phyloP scores from a whole-genome alignment of 2,888 invertebrate genomes.

The Dusona sp. region DNA sequence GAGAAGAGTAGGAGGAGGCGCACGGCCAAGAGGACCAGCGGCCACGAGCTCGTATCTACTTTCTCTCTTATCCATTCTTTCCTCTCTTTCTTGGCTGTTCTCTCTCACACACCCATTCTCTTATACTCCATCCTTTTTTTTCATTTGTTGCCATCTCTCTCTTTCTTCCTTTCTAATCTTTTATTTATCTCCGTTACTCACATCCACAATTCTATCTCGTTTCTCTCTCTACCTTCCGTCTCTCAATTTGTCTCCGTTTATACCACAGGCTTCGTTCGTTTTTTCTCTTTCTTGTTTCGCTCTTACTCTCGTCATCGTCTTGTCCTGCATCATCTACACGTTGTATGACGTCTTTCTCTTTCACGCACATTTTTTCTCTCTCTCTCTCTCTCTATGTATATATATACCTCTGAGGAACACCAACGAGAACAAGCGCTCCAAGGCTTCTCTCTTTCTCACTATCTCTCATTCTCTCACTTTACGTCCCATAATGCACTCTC shows the following conservation, averaged over 20 bases:
- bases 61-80: conserved; percentile 45
- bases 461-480: conserved; percentile 29
- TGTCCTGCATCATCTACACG: not conserved
- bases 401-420: not conserved
- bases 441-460: conserved; percentile 28
- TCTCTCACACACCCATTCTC: conserved; percentile 42
- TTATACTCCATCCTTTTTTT: conserved; percentile 31
- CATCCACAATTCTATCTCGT: not conserved
- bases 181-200: conserved; percentile 23
- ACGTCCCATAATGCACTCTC: conserved; percentile 62
- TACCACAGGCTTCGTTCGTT: conserved; percentile 19
- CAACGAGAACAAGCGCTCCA: conserved; percentile 30
- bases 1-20: conserved; percentile 80
- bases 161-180: conserved; percentile 31
- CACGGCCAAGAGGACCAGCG: conserved; percentile 65
- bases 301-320: conserved; percentile 24
- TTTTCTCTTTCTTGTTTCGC: conserved; percentile 37
- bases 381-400: not conserved
- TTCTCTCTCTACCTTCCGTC: not conserved
- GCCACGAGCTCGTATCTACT: conserved; percentile 62
- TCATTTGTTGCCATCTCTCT: conserved; percentile 2
- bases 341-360: not conserved
- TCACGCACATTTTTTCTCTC: not conserved
- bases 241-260: conserved; percentile 14
- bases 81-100: conserved; percentile 48